Conservation (phyloP, 2,888 invertebrate species). For the Marronus borbonicus region DNA sequence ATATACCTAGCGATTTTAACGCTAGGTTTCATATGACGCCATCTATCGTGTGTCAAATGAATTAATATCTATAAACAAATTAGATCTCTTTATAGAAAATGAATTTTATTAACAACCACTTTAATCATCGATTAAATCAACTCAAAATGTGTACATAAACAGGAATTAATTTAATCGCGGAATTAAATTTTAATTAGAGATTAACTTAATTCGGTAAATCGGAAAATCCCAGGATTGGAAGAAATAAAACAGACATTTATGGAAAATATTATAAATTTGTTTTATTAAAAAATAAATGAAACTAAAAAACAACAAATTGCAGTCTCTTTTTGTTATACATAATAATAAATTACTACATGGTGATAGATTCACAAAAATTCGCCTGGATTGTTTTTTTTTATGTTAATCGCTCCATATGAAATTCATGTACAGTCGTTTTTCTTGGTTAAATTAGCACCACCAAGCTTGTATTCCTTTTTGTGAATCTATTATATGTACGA, state of each 20-base stretch:
- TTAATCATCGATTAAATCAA: not conserved
- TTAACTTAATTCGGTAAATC: not conserved
- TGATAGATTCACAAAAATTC: slow-evolving; percentile 38
- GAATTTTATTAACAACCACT: not conserved
- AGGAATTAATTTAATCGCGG: no score
- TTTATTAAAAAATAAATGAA: slow-evolving; percentile 43
- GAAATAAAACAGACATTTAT: slow-evolving; percentile 27
- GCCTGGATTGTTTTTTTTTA: not conserved
- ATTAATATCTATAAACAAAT: no score
- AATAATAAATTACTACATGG: slow-evolving; percentile 35
- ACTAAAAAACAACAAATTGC: slow-evolving; percentile 41
- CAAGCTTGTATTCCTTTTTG: not conserved
- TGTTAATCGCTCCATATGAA: no score
- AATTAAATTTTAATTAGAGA: no score
- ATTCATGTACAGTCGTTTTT: not conserved
- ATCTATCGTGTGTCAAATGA: not conserved
- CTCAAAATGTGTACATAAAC: not conserved
- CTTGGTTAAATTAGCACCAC: not conserved
- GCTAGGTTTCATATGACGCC: not conserved
- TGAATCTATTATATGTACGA: slow-evolving; percentile 24
- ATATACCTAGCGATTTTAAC: no score
- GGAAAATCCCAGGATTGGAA: not conserved
- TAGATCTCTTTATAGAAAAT: no score
- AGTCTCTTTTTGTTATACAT: slow-evolving; percentile 37
- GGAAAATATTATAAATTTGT: slow-evolving; percentile 46